Evolutionary conservation across 1,140 invertebrate species (phyloP), one percentile per base, ranked within the genome.

Genomic region (Bombus ignitus): DNA sequence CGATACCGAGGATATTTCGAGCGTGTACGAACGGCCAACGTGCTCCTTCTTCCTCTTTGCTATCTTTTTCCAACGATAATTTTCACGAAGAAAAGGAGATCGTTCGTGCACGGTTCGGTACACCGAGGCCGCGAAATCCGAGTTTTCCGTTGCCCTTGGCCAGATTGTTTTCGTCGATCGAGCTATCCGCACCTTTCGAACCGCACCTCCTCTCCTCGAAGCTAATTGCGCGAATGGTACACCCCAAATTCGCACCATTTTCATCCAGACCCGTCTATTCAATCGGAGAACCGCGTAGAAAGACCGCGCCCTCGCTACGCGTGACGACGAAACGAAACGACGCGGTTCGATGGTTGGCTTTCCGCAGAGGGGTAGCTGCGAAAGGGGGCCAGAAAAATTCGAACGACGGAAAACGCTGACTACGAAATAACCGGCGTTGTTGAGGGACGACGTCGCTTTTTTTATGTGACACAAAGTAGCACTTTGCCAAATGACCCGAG

Each of bases 401-500:
- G 81, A 74, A 85, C 62, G 89, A 91, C 91, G 87, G 90, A 93
- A 94, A 94, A 91, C 90, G 93, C 93, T 94, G 93, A 94, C 93
- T 92, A 85, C 71, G 90, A 87, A 92, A 92, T 92, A 92, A 92
- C 80, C 85, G 85, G 71, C 66, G 84, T 32, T 75, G 71, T 79
- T 92, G 92, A 92, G 92, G 92, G 90, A 93, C 91, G 90, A 82
- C 68, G 90, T 68, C 57, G 83, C 89, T 91, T 94, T 94, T 94
- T 94, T 94, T 94, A 94, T 92, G 89, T 87, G 93, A 95, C 94
- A 95, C 93, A 95, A 95, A 95, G 94, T 95, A 95, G 94, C 94
- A 95, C 94, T 95, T 94, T 95, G 92, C 93, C 94, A 95, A 95
- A 95, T 95, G 94, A 95, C 92, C 94, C 94, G 94, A 94, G 94